phyloP scores from a whole-genome alignment of 2,888 invertebrate genomes.

The Salticus scenicus region DNA sequence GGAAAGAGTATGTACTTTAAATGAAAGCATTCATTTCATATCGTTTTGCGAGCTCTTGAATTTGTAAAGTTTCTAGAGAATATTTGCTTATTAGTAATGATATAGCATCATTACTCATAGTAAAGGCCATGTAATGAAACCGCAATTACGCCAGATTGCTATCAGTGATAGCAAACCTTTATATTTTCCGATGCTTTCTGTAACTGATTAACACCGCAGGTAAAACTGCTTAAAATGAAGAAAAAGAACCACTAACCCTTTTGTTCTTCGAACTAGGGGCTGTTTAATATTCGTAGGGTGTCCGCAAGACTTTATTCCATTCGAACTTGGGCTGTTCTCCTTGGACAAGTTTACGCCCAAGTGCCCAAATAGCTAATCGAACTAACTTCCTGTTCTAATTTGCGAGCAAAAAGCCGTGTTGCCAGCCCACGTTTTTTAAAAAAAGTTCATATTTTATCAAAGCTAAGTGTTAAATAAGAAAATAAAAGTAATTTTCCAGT shows the following conservation, averaged over 20 bases:
- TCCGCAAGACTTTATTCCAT: neutral
- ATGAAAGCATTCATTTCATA: too few relatives aligned
- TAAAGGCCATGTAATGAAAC: neutral
- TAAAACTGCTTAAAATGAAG: neutral
- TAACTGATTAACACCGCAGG: constrained; percentile 3
- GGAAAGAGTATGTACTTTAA: too few relatives aligned
- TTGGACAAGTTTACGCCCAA: constrained; percentile 16
- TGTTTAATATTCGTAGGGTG: neutral
- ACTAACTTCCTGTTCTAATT: constrained; percentile 16
- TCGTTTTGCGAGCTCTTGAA: too few relatives aligned
- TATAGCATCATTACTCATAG: neutral
- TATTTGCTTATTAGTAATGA: neutral
- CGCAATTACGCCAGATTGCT: neutral
- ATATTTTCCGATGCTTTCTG: neutral
- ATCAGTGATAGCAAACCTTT: neutral
- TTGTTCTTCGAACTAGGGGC: neutral
- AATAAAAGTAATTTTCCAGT: constrained; percentile 3
- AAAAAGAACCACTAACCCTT: constrained; percentile 3
- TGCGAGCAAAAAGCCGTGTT: neutral
- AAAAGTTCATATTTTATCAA: neutral
- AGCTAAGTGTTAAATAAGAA: constrained; percentile 4
- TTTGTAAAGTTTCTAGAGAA: too few relatives aligned
- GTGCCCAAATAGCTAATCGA: constrained; percentile 2
- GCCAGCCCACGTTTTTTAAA: constrained; percentile 6
- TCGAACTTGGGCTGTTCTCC: constrained; percentile 12